Evolutionary conservation across 2,797 vertebrate species (phyloP).

Genomic region (Crenuchus spilurus): DNA sequence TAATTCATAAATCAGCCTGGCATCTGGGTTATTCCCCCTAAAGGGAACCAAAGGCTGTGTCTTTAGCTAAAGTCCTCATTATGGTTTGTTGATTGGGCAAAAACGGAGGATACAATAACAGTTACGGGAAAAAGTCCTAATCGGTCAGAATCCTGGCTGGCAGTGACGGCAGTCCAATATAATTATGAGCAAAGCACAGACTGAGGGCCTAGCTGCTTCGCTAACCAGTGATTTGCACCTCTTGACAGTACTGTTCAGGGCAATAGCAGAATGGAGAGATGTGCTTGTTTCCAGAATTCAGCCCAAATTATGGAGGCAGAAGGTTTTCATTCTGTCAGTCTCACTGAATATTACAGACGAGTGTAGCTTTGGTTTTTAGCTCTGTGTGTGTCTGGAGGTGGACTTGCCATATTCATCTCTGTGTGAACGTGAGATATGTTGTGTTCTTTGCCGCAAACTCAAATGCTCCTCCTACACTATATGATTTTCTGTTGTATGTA

Average conservation of each 20-base stretch:
- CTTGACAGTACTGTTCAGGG: conserved; percentile 37
- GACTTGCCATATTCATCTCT: background rate
- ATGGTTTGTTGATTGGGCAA: conserved; percentile 64
- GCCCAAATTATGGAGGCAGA: conserved; percentile 34
- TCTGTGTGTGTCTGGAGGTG: background rate
- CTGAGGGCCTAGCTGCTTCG: conserved; percentile 44
- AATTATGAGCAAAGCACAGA: conserved; percentile 45
- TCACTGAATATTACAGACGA: conserved; percentile 3
- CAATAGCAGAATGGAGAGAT: conserved; percentile 44
- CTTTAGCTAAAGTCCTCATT: conserved; percentile 64
- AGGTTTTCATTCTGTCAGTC: background rate
- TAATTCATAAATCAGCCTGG: conserved; percentile 62
- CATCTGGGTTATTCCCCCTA: conserved; percentile 57
- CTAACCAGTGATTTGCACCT: conserved; percentile 59
- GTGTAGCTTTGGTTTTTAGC: conserved; percentile 1
- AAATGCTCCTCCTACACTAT: background rate
- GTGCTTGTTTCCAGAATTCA: conserved; percentile 29
- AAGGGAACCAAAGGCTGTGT: conserved; percentile 57
- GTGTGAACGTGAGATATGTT: background rate
- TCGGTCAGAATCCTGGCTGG: conserved; percentile 58
- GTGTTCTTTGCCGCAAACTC: background rate
- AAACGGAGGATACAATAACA: conserved; percentile 50
- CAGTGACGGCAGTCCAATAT: conserved; percentile 49
- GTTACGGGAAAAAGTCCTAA: conserved; percentile 61
- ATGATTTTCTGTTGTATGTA: background rate